Evolutionary conservation across 1,140 invertebrate genomes (phyloP), one percentile per base, ranked within the genome.

Genomic region (Rhysida immarginata): DNA sequence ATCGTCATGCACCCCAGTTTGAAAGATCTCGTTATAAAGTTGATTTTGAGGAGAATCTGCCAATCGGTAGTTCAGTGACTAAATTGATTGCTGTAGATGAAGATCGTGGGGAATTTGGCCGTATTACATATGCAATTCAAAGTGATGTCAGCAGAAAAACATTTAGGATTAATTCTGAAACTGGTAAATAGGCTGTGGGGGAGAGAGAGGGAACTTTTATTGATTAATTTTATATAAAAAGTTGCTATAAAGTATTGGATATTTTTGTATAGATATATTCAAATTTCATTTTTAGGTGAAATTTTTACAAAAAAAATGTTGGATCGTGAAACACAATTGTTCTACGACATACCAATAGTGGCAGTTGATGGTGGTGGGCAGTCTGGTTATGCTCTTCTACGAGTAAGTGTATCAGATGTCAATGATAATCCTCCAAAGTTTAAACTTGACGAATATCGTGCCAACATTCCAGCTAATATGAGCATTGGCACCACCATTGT

Each of bases 341-440:
- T 82, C 13, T 92, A 85, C 67, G 81, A 85, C 65, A 77, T 94
- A 52, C 81, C 82, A 0, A 77, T 95, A 8, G 81, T 84, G 68
- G 90, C 88, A n/a, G 81, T 79, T 14, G 90, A 95, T 70, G 82
- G 81, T 48, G 90, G 90, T 44, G 85, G 85, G 2, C 78, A 81
- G 65, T 81, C 82, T 49, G 84, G 82, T 2, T 90, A 87, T 67
- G 77, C 86, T 1, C 79, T 78, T 5, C 78, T 96, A 2, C 74
- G 83, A 62, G 80, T 95, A 8, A 80, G 77, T 61, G 80, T 96
- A 8, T 72, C 70, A 2, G 91, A 96, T 72, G 77, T 81, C 53
- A 96, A 96, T 72, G 92, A 96, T 66, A 89, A 94, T 70, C 69
- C 79, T 46, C 92, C 92, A 0, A 69, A 73, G 46, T 96, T 95